Evolutionary conservation across 2,888 invertebrate genomes (phyloP).

Genomic region (Clistopyga incitator): DNA sequence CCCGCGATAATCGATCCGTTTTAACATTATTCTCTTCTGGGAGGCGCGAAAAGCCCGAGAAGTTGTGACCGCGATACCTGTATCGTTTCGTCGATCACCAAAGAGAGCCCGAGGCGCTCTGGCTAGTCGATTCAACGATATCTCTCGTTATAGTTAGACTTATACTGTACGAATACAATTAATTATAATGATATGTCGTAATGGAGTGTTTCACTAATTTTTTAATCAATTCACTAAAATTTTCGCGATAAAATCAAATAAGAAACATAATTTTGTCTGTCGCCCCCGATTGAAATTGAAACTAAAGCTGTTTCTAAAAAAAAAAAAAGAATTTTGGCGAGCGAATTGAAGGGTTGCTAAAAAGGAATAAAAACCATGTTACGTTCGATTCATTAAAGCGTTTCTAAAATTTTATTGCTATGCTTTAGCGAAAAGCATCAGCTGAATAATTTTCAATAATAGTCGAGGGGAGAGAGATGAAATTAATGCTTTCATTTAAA

Average conservation of each 20-base stretch:
- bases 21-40: constrained; percentile 39
- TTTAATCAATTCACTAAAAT: background rate
- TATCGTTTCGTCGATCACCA: constrained; percentile 44
- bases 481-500: too few species aligned
- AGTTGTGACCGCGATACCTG: constrained; percentile 55
- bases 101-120: constrained; percentile 23
- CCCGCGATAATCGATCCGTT: constrained; percentile 32
- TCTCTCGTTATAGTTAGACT: constrained; percentile 47
- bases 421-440: too few species aligned
- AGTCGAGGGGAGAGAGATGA: too few species aligned
- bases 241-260: background rate
- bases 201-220: background rate
- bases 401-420: too few species aligned
- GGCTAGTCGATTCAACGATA: constrained; percentile 50
- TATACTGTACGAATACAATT: constrained; percentile 39
- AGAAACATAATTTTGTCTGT: background rate
- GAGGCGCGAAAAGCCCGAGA: constrained; percentile 49
- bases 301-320: too few species aligned
- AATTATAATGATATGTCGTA: constrained; percentile 29
- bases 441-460: too few species aligned
- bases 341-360: too few species aligned
- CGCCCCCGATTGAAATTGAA: too few species aligned
- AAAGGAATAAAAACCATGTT: too few species aligned
- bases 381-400: too few species aligned
- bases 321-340: too few species aligned